phyloP scores from a whole-genome alignment of 2,113 vertebrate species.

The Choloepus hoffmanni region DNA sequence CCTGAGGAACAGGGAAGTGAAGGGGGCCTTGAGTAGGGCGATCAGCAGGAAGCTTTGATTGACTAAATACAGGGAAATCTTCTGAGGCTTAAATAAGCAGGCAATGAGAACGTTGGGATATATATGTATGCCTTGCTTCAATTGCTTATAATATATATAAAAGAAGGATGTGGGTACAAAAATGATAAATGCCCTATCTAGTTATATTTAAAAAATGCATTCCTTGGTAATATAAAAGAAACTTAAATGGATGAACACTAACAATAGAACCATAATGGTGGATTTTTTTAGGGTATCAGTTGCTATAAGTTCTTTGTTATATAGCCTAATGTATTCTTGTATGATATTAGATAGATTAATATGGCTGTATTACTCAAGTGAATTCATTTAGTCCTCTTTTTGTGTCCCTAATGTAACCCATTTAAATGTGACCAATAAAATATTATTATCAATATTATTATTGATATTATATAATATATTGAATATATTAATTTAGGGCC shows the following conservation, averaged over 20 bases:
- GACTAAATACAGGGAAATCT: neutral
- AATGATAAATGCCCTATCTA: neutral
- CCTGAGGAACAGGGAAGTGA: constrained; percentile 1
- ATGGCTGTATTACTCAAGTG: neutral
- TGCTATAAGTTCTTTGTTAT: neutral
- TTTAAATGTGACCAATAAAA: neutral
- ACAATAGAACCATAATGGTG: neutral
- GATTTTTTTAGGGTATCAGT: accelerated
- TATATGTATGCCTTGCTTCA: neutral
- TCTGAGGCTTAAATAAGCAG: neutral
- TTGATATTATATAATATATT: neutral
- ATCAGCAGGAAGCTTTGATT: neutral
- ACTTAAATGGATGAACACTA: neutral
- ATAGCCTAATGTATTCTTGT: neutral
- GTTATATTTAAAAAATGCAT: neutral
- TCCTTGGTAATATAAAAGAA: neutral
- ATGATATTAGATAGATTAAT: neutral
- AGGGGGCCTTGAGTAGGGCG: neutral
- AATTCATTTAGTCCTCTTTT: neutral
- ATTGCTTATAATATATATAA: neutral
- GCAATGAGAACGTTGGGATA: neutral
- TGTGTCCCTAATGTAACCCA: neutral
- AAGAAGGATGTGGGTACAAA: neutral
- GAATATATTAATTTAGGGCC: neutral
- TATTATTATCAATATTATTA: too few species aligned